Conservation (phyloP, 30 jellyfish, hydroid and myxozoan genomes). For the Mastigias papua region DNA sequence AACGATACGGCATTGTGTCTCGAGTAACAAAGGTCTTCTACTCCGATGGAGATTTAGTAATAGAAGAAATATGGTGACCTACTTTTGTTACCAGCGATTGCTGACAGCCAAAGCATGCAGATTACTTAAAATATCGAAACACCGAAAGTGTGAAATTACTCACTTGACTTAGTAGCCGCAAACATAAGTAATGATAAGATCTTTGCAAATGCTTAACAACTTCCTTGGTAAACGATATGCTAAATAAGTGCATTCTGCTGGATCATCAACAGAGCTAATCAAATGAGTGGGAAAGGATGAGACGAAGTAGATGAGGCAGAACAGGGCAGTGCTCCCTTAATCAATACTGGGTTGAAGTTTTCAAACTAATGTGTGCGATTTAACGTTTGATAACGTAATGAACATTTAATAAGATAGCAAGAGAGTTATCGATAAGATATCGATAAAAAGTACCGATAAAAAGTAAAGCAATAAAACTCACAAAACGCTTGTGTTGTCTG, state of each 20-base stretch:
- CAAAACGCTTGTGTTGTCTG: conserved; percentile 48
- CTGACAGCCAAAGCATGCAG: not conserved
- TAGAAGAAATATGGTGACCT: not conserved
- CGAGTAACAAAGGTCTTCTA: not conserved
- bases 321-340: not conserved
- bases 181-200: conserved; percentile 9
- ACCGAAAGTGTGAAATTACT: not conserved
- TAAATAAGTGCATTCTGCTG: not conserved
- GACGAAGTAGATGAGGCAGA: not conserved
- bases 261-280: not conserved
- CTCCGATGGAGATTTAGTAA: not conserved
- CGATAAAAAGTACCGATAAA: conserved; percentile 68
- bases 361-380: not conserved
- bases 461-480: conserved; percentile 55
- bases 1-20: not conserved
- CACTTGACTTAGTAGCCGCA: not conserved
- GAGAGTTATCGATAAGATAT: not conserved
- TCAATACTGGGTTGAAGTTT: not conserved
- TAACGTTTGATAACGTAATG: conserved; percentile 8
- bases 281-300: not conserved
- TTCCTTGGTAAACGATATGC: not conserved
- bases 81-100: not conserved
- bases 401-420: not conserved
- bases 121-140: not conserved
- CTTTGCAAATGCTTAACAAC: conserved; percentile 38